A percentile compares a stretch with the other conserved stretches of the same genome.
Evolutionary conservation across 92 coral and sea anemone genomes (phyloP).

Genomic region (Blastomussa wellsi): DNA sequence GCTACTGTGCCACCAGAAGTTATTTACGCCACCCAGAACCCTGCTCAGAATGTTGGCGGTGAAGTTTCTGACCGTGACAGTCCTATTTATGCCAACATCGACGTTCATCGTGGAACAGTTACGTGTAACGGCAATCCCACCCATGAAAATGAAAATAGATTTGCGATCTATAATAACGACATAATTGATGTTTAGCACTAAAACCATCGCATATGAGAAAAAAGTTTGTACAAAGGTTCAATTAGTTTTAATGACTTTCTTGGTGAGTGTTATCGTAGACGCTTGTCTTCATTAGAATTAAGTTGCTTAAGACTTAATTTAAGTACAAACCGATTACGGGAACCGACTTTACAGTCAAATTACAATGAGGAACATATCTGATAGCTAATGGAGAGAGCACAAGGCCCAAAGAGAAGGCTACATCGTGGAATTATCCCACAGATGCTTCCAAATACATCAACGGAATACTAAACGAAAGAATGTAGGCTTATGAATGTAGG

Average conservation of each 20-base stretch:
- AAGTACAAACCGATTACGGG: neutral
- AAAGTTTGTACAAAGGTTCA: neutral
- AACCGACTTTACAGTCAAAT: neutral
- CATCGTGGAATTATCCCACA: too few relatives aligned
- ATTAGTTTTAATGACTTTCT: neutral
- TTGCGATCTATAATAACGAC: conserved; percentile 11
- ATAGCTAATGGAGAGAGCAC: neutral
- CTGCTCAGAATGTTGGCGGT: neutral
- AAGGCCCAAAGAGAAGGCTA: neutral
- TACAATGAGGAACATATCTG: neutral
- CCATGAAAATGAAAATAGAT: neutral
- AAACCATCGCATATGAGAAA: neutral
- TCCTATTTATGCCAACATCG: neutral
- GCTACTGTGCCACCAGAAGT: neutral
- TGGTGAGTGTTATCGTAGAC: neutral
- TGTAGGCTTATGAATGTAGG: too few relatives aligned
- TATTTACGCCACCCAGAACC: neutral
- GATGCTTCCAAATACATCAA: too few relatives aligned
- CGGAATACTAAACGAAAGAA: too few relatives aligned
- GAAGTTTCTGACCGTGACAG: neutral
- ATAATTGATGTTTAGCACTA: neutral
- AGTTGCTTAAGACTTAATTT: neutral
- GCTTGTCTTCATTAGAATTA: neutral
- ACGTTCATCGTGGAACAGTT: neutral
- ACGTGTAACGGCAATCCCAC: neutral